Evolutionary conservation across 2,888 invertebrate genomes (phyloP), one percentile per base, ranked within the genome.

Genomic region (Mesorhabditis belari): DNA sequence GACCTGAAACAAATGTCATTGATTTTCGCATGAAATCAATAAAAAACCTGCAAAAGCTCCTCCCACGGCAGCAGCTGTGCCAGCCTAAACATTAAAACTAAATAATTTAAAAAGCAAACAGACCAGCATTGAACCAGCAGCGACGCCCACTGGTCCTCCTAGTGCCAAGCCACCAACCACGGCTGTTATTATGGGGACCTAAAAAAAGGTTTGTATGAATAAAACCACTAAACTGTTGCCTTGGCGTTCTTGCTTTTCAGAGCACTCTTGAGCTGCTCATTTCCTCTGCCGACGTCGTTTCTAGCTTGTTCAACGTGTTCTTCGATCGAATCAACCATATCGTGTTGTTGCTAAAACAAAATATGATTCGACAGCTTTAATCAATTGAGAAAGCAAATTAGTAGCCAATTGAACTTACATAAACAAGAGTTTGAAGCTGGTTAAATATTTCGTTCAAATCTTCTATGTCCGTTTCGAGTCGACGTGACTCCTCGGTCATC

Each of bases 101-200:
- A n/a, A n/a, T n/a, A n/a, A n/a, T n/a, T n/a, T n/a, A n/a, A n/a
- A n/a, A n/a, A n/a, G n/a, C n/a, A n/a, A n/a, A n/a, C n/a, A n/a
- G n/a, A n/a, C 73, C 21, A 78, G 64, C 2, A 71, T 67, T 2
- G 77, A 77, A n/a, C 77, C 76, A 5, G 77, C 77, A 0, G 69
- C 69, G n/a, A 78, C 54, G 25, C 75, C 77, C 5, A 76, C 74
- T 6, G 78, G 77, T 4, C 76, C 77, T 25, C 78, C 78, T n/a
- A 74, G 58, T 3, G 71, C 78, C 5, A 76, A 64, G 27, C 74
- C 71, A 12, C 78, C 77, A 19, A 76, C 67, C 1, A 69, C 70
- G 19, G 76, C 77, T 3, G 77, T 76, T 27, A 71, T 62, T 26
- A 75, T 27, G 9, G 77, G 76, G n/a, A 69, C 69, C 65, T 63